These are phyloP conservation scores for Agrochola litura DNA, from an alignment of 2,888 invertebrate genomes.

Conservation along the genomic window DNA sequence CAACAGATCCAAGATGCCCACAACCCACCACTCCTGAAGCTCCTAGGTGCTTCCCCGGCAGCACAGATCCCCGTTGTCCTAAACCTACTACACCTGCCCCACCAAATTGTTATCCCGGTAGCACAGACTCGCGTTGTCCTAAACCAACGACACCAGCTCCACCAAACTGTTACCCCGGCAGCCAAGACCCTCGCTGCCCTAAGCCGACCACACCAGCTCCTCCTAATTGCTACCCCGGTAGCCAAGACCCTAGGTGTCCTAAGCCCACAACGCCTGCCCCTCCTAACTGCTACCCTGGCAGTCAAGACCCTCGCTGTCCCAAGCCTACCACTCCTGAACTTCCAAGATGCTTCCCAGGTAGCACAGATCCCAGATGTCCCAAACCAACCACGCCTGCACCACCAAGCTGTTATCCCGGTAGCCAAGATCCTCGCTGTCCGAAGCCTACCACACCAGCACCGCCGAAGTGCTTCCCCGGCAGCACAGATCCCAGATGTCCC, in stretches of 20 bases:
- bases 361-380: neutral
- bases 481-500: conserved; percentile 67
- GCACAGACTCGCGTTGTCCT: conserved; percentile 70
- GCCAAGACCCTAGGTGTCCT: conserved; percentile 44
- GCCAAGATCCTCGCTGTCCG: conserved; percentile 30
- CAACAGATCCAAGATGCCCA: conserved; percentile 67
- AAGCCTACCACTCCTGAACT: conserved; percentile 46
- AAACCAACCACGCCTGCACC: neutral
- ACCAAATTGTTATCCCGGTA: conserved; percentile 74
- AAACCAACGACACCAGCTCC: conserved; percentile 51
- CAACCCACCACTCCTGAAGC: conserved; percentile 60
- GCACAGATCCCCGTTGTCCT: conserved; percentile 56
- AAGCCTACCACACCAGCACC: conserved; percentile 47
- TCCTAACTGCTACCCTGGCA: neutral
- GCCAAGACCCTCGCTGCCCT: neutral
- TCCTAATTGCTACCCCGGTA: conserved; percentile 73
- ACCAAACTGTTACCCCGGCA: neutral
- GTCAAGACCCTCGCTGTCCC: too few relatives aligned
- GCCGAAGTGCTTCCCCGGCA: neutral
- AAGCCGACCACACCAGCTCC: neutral
- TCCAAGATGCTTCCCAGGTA: neutral
- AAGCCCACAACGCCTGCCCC: conserved; percentile 71
- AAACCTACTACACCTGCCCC: conserved; percentile 64
- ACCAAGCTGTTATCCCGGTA: conserved; percentile 72
- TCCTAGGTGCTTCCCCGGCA: conserved; percentile 66